Evolutionary conservation across 2,797 vertebrate species (phyloP), one percentile per base, ranked within the genome.

Genomic region (Monodelphis domestica): DNA sequence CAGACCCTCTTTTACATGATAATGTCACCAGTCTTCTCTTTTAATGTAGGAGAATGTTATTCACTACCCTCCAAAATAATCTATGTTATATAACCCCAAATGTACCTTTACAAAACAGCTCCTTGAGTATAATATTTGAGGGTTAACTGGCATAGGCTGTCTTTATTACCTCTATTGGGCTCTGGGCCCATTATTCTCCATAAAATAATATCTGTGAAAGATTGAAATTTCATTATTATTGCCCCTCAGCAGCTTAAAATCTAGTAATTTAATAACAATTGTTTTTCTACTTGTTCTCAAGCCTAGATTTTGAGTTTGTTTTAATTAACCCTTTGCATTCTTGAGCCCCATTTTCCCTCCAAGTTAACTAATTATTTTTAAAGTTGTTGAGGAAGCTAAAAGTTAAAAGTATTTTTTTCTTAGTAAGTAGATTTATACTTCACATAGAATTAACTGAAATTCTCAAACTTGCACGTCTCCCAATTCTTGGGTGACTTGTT

Each of bases 291-390:
- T 70, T 84, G 93, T 94, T 95, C 21, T 96, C 88, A 90, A 89
- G 50, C 33, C 90, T 89, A 12, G 88, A 63, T 57, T 54, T 51
- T 63, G n/a, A 12, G 0, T 91, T 15, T 45, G 5, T 95, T 93
- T 95, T 59, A 53, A 15, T 96, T 96, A 97, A 96, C 95, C 95
- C 90, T 94, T 96, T 91, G 12, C 92, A 91, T 93, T 87, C 55
- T 90, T 51, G 87, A 91, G 56, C 54, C 10, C 87, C 55, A 55
- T 0, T 7, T 88, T 30, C 88, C 12, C 88, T 90, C 87, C 90
- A 54, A 50, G 15, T 52, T 54, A 88, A 53, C 10, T 3, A n/a
- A 93, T 3, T 96, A 2, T 95, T 94, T 95, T 59, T 55, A 54
- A 33, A 54, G 92, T 3, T 54, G 2, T n/a, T 3, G 92, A 94